These are phyloP conservation scores for Dynastes tityus DNA, from an alignment of 2,888 invertebrate species.

Conservation along the genomic window DNA sequence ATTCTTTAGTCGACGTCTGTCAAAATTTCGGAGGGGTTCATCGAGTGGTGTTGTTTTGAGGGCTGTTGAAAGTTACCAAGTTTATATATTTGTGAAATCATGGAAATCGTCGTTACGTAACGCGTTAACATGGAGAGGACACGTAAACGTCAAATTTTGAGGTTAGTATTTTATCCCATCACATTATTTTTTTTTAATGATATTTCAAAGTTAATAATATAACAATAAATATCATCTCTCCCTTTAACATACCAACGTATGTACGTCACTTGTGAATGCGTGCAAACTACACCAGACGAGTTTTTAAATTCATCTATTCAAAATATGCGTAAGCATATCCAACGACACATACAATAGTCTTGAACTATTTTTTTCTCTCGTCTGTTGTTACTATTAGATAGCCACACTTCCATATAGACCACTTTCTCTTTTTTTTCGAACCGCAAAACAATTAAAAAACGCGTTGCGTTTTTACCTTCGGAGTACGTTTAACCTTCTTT, in stretches of 20 bases:
- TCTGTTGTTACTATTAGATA: slow-evolving; percentile 7
- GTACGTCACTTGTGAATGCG: background rate
- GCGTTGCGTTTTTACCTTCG: slow-evolving; percentile 11
- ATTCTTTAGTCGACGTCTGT: too few relatives aligned
- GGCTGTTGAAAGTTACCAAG: too few relatives aligned
- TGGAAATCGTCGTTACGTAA: too few relatives aligned
- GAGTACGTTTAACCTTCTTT: slow-evolving; percentile 26
- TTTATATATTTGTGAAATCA: too few relatives aligned
- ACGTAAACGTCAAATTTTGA: too few relatives aligned
- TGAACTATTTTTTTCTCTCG: slow-evolving; percentile 35
- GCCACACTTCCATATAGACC: slow-evolving; percentile 20
- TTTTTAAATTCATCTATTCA: slow-evolving; percentile 25
- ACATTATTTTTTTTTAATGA: too few relatives aligned
- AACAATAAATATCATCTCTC: too few relatives aligned
- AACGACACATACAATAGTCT: slow-evolving; percentile 15
- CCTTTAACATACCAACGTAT: background rate
- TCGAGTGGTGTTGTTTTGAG: too few relatives aligned
- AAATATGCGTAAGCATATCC: slow-evolving; percentile 26
- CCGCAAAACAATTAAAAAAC: slow-evolving; percentile 23
- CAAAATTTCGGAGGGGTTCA: too few relatives aligned
- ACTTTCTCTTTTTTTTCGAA: slow-evolving; percentile 42
- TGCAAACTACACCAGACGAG: slow-evolving; percentile 5
- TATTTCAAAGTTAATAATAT: too few relatives aligned
- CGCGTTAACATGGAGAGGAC: too few relatives aligned
- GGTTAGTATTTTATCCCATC: too few relatives aligned